Evolutionary conservation across 2,888 invertebrate species (phyloP), one percentile per base, ranked within the genome.

Genomic region (Drosophila limbata): DNA sequence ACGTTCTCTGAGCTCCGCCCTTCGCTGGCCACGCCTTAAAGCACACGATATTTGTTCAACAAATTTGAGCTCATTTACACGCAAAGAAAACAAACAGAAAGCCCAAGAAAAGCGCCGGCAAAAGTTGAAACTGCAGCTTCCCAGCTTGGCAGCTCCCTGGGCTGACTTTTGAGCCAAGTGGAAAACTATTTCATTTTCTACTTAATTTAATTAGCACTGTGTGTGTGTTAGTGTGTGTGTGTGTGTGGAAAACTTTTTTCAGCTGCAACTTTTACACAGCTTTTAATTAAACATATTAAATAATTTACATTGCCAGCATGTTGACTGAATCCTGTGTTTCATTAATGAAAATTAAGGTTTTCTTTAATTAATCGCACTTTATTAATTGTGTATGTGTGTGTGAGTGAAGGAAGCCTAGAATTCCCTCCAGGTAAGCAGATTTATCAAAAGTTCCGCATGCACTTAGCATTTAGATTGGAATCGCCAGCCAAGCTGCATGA

Each of bases 11-110:
- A 3, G 25, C 39, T 9, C 4, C 17, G 45, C 44, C 1, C 15
- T 2, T 17, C 3, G 21, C n/a, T n/a, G 5, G 4, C 1, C 48
- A 44, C 9, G 39, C 13, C 69, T 62, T 59, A 55, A 69, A 69
- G 57, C 71, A 56, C 50, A 61, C 59, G 61, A 53, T 86, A 66
- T 88, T 85, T 85, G 86, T 57, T 59, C 72, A 84, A 69, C 84
- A 88, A 88, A 88, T 84, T 85, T 79, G 53, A 87, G 83, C 88
- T 85, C 86, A 86, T 85, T 85, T 88, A 86, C 84, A 86, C 76
- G 73, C 72, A 77, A 81, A 53, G 67, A 71, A 53, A 68, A 64
- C 55, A 69, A 64, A 59, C 66, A 63, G 47, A 59, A 62, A 57
- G 63, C 42, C 44, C 40, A 59, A 51, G 55, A 66, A 70, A 50